Evolutionary conservation across 2,797 vertebrate species (phyloP).

Genomic region (Chromobotia macracanthus): DNA sequence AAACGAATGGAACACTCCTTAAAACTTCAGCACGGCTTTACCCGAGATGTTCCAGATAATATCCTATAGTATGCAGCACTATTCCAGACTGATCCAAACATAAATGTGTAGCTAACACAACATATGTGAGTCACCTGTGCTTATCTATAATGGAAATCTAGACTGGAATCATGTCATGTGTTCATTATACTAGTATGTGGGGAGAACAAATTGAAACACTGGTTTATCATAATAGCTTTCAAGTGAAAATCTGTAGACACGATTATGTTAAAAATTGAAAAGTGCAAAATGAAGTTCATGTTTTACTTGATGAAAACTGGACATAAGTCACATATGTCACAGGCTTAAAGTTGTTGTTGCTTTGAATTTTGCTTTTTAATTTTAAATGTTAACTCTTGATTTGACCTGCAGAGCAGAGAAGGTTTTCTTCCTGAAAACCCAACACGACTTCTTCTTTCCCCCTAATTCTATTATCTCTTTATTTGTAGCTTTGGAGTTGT

Average conservation of each 20-base stretch:
- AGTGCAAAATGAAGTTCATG: too few species aligned
- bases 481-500: constrained; percentile 37
- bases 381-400: neutral
- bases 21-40: neutral
- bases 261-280: neutral
- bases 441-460: constrained; percentile 26
- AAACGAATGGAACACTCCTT: too few species aligned
- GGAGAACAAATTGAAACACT: neutral
- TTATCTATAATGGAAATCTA: constrained; percentile 39
- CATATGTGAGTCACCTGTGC: constrained; percentile 6
- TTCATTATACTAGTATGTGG: constrained; percentile 20
- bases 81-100: neutral
- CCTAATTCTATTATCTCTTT: constrained; percentile 30
- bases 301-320: neutral
- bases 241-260: neutral
- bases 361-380: neutral
- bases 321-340: too few species aligned
- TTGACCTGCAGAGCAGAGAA: neutral
- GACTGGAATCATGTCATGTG: neutral
- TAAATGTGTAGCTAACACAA: neutral
- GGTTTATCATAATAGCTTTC: neutral
- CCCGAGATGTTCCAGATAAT: too few species aligned
- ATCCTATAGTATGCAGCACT: neutral
- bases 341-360: neutral
- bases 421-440: neutral